These are phyloP conservation scores for Latrodectus geometricus DNA, from an alignment of 1,140 invertebrate species.

Conservation along the genomic window DNA sequence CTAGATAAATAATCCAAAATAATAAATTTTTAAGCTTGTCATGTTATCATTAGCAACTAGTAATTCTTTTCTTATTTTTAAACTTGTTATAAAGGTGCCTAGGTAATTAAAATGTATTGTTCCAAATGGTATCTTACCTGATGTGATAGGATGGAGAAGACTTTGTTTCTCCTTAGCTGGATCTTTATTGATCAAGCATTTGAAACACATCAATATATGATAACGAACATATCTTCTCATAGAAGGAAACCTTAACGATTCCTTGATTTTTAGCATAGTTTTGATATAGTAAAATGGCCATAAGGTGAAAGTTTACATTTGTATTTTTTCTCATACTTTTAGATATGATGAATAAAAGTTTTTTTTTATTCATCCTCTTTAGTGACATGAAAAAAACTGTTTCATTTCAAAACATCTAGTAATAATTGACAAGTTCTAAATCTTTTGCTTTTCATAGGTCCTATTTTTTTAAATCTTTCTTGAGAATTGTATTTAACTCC, in stretches of 20 bases:
- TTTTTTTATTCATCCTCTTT: not conserved
- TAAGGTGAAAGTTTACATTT: too few species aligned
- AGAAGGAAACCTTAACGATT: slow-evolving; percentile 19
- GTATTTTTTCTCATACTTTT: too few species aligned
- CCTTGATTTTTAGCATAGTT: slow-evolving; percentile 1
- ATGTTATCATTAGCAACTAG: slow-evolving; percentile 14
- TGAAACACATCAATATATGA: not conserved
- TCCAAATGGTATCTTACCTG: not conserved
- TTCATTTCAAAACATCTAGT: not conserved
- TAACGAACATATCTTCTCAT: slow-evolving; percentile 7
- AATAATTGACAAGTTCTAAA: too few species aligned
- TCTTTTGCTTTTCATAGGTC: not conserved
- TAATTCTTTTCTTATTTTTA: not conserved
- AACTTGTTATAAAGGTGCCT: slow-evolving; percentile 6
- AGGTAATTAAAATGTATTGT: not conserved
- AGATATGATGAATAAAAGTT: too few species aligned
- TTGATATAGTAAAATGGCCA: slow-evolving; percentile 23
- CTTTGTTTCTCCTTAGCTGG: slow-evolving; percentile 35
- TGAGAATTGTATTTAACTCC: not conserved
- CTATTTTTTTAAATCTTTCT: not conserved
- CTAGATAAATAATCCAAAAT: too few species aligned
- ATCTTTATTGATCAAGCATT: slow-evolving; percentile 25
- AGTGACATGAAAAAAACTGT: not conserved
- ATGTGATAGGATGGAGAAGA: not conserved
- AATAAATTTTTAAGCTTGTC: too few species aligned